Base-by-base conservation (phyloP, 1,140 invertebrate species). In the Pogonomyrmex barbatus region DNA sequence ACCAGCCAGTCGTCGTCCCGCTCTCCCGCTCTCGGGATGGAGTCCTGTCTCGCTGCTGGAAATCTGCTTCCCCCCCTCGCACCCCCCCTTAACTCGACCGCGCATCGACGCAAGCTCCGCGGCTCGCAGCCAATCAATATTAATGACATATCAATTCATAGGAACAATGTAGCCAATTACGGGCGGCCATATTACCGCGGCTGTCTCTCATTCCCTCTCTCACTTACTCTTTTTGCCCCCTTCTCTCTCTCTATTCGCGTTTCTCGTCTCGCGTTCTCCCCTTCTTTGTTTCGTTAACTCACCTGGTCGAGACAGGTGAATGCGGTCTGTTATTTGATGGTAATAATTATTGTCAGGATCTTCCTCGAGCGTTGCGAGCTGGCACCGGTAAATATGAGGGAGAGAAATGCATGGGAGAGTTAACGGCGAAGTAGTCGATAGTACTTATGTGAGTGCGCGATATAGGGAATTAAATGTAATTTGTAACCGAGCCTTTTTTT, bases 141-240 rank as follows among this genome's bases (percentile, higher is more conserved):
- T 93, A 93, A 93, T 93, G 93, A 92, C 92, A 91, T 93, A 93
- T 93, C 92, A 93, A 93, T 93, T 93, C 92, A 92, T 93, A 92
- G 89, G 78, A 91, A 92, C 92, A 92, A 91, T 90, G 89, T 90
- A 90, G 89, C 85, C 91, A 93, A 93, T 93, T 92, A 92, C 88
- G 85, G 54, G 84, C 65, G 88, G 89, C 90, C 87, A 87, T 90
- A 91, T 91, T 90, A 79, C 65, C 87, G 50, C 81, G 50, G 42
- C 60, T 86, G 77, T 85, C 60, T 70, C 65, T 82, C 62, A 6
- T 24, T 83, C 47, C 50, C 68, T 77, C 39, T 50, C 54, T 84
- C 30, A 47, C 68, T 39, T 83, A 50, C 63, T 39, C 17, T 17
- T 24, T 30, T n/a, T 30, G 4, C 58, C 17, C 33, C 12, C 45